Evolutionary conservation across 2,888 invertebrate genomes (phyloP), one percentile per base, ranked within the genome.

Genomic region (Pristionchus mayeri): DNA sequence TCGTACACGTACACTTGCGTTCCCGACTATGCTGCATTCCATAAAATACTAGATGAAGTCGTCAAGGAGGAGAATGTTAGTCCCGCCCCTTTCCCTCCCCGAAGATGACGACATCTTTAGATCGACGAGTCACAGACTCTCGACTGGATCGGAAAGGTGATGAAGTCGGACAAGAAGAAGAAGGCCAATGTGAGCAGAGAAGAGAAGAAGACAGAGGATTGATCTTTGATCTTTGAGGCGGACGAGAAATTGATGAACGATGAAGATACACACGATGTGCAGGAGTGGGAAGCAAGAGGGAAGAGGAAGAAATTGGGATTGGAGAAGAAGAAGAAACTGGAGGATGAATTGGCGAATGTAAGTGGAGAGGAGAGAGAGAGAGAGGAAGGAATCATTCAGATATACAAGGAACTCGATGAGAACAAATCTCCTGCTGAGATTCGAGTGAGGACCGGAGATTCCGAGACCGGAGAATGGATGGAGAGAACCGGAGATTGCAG

Each of bases 21-120:
- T 11, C 71, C 71, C 40, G 71, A 71, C 24, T 71, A 37, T 30
- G 13, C n/a, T 16, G 40, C n/a, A 2, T 16, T 71, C 4, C 71
- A 71, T 9, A 71, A 71, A n/a, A 71, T 71, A 21, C 71, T 71
- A 37, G 71, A 71, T 71, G 44, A 44, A 40, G 30, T 71, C 13
- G 21, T 21, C 71, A 71, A 71, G 16, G 40, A 37, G 37, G 71
- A 71, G 40, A 37, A 44, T 37, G 71, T 71, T 9, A 54, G 54
- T 16, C n/a, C n/a, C n/a, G n/a, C n/a, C n/a, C n/a, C n/a, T n/a
- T n/a, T n/a, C n/a, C n/a, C n/a, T n/a, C n/a, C n/a, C n/a, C n/a
- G 54, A n/a, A 54, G 44, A 44, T 6, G 44, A 34, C 27, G 34
- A 34, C 34, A 63, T 63, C 63, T 18, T 78, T 30, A 78, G 76